These are phyloP conservation scores for Volucella bombylans DNA, from an alignment of 2,888 invertebrate species.

Conservation along the genomic window DNA sequence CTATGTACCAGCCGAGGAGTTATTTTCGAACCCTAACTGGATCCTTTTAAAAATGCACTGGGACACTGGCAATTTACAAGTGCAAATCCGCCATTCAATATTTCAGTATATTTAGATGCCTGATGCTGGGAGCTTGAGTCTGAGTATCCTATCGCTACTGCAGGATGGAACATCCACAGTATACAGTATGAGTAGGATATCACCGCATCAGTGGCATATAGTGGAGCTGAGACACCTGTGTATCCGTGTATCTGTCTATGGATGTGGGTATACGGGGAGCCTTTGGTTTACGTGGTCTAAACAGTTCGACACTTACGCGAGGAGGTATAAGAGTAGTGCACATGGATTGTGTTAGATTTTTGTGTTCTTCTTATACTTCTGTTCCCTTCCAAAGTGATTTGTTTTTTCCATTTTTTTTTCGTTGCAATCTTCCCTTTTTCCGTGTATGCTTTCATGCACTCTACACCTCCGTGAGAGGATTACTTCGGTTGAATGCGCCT, in stretches of 20 bases:
- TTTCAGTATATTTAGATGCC: conserved; percentile 64
- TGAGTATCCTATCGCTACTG: not conserved
- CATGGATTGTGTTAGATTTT: conserved; percentile 39
- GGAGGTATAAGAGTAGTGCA: conserved; percentile 1
- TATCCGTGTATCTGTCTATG: conserved; percentile 2
- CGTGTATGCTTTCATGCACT: conserved; percentile 6
- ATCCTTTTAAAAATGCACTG: conserved; percentile 49
- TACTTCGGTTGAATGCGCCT: conserved; percentile 37
- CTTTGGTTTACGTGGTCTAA: conserved; percentile 24
- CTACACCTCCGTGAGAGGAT: conserved; percentile 26
- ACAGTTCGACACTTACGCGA: conserved; percentile 15
- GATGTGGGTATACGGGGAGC: not conserved
- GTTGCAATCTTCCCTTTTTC: not conserved
- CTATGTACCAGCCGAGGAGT: conserved; percentile 16
- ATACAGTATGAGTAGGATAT: conserved; percentile 30
- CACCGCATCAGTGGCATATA: conserved; percentile 10
- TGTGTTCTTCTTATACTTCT: conserved; percentile 35
- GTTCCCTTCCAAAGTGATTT: not conserved
- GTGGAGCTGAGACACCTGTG: conserved; percentile 3
- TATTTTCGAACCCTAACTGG: conserved; percentile 29
- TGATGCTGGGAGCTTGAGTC: conserved; percentile 17
- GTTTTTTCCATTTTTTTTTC: not conserved
- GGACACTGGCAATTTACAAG: conserved; percentile 65
- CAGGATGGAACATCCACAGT: not conserved
- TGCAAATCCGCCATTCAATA: conserved; percentile 73